Evolutionary conservation across 1,140 invertebrate species (phyloP), one percentile per base, ranked within the genome.

Genomic region (Platyscapa corneri): DNA sequence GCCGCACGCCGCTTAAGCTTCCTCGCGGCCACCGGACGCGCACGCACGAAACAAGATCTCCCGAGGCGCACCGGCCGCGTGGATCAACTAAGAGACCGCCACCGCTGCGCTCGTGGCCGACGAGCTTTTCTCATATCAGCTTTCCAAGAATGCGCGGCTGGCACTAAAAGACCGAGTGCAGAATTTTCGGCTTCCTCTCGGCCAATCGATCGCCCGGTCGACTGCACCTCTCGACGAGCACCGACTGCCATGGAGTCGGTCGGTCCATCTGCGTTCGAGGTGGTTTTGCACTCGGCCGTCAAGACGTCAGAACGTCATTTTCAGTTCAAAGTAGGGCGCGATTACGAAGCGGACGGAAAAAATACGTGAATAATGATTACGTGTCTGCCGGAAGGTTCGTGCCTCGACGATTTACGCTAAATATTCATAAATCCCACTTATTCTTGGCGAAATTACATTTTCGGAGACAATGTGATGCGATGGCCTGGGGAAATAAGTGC

Each of bases 91-190:
- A 42, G 75, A 18, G 53, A 46, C 49, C 7, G 56, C 56, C 56
- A 60, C 56, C 56, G 60, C 32, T 23, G 7, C 39, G 39, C 46
- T n/a, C 37, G 37, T 32, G 56, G 32, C 18, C 39, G 37, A 46
- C 34, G 18, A 14, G 79, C 79, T 81, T 81, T 81, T 81, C 79
- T 81, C n/a, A n/a, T n/a, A n/a, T n/a, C 56, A 64, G 79, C 16
- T 27, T 81, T 81, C 79, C 53, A 20, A 18, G 79, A 67, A 81
- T n/a, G 78, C 8, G 8, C 49, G 42, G n/a, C n/a, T 12, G 42
- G 12, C 12, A 46, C 42, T 12, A 12, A 18, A 18, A 53, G 10
- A 10, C 49, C 7, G 18, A 60, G 56, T 7, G 7, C 23, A 2
- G 53, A 23, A 60, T 60, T 60, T 56, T 60, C 16, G 74, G 27